Percentiles rank a stretch among this genome's conserved stretches.
phyloP scores from a whole-genome alignment of 2,797 vertebrate species.

The Sebastes diploproa region DNA sequence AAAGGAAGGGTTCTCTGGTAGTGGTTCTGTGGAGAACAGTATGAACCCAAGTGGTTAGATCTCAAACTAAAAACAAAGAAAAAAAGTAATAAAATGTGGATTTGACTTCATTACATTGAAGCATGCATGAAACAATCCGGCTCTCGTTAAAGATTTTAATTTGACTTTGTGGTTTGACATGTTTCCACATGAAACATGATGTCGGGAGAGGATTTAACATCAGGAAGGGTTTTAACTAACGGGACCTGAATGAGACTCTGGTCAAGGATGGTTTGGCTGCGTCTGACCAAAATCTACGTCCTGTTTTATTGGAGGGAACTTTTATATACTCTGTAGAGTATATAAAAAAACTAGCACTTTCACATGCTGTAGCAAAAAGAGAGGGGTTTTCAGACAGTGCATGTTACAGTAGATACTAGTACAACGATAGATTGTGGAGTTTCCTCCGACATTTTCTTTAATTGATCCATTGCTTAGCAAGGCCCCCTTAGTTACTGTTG shows the following conservation, averaged over 20 bases:
- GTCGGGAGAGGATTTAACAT: not conserved
- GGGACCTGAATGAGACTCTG: not conserved
- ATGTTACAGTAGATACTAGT: too few species aligned
- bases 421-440: not conserved
- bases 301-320: constrained; percentile 14
- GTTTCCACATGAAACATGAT: constrained; percentile 28
- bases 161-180: not conserved
- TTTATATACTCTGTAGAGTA: not conserved
- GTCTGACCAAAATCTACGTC: not conserved
- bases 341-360: not conserved
- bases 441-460: too few species aligned
- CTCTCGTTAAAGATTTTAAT: not conserved
- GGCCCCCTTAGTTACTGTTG: not conserved
- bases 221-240: not conserved
- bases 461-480: not conserved
- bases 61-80: not conserved
- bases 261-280: not conserved
- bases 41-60: not conserved
- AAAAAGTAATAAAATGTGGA: not conserved
- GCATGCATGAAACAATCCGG: not conserved
- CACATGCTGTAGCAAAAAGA: not conserved
- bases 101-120: not conserved
- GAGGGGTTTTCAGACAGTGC: not conserved
- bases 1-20: constrained; percentile 4
- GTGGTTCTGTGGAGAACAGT: constrained; percentile 23